Conservation (phyloP, 2,797 vertebrate genomes). For the Diglossa cyanea region DNA sequence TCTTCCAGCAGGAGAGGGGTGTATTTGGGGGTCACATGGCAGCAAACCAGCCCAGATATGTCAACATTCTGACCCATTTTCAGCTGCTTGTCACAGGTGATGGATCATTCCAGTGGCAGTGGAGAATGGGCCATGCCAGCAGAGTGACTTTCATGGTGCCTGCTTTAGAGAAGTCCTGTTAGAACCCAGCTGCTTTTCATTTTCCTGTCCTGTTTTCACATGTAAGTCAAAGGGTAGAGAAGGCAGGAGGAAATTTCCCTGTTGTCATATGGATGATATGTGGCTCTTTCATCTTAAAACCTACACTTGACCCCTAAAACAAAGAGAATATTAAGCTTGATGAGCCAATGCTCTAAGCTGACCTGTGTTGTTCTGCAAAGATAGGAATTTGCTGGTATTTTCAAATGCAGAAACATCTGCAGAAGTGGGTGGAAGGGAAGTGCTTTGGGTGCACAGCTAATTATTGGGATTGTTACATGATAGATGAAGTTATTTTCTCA, state of each 20-base stretch:
- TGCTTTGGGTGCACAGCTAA: background rate
- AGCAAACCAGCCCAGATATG: background rate
- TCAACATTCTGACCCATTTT: background rate
- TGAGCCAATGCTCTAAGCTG: background rate
- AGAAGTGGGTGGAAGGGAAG: constrained; percentile 18
- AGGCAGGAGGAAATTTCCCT: background rate
- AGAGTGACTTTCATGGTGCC: too few species aligned
- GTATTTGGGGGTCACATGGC: background rate
- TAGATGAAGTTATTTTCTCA: constrained; percentile 3
- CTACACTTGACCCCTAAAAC: background rate
- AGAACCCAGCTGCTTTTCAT: background rate
- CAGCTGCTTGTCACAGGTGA: background rate
- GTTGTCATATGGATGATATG: background rate
- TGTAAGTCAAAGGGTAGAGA: background rate
- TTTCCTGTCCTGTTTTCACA: background rate
- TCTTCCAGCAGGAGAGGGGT: background rate
- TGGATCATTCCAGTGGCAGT: background rate
- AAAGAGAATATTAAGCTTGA: background rate
- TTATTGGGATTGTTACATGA: constrained; percentile 9
- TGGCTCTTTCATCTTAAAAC: background rate
- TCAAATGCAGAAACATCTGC: background rate
- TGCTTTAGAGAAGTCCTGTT: background rate
- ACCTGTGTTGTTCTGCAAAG: background rate
- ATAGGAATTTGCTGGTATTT: background rate
- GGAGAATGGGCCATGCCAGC: background rate